Percentiles rank a stretch among this genome's conserved stretches.
These are phyloP conservation scores for Scleropages formosus DNA, from an alignment of 2,797 vertebrate species.

Conservation along the genomic window DNA sequence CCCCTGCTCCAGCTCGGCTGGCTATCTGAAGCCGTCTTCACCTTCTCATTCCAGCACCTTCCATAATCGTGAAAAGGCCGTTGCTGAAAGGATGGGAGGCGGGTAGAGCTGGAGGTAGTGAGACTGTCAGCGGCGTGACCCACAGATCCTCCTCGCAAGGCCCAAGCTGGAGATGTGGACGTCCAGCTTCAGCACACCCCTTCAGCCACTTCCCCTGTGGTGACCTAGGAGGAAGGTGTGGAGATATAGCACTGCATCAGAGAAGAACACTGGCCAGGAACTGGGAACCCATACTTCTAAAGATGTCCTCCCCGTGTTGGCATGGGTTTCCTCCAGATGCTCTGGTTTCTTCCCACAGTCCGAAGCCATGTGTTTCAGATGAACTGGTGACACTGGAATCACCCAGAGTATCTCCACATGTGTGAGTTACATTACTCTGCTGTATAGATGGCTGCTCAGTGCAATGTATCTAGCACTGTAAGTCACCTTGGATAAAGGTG, in stretches of 20 bases:
- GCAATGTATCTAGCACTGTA: too few species aligned
- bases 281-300: too few species aligned
- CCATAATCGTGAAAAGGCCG: background rate
- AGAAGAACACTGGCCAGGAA: background rate
- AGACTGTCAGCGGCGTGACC: background rate
- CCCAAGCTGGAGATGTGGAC: background rate
- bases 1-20: background rate
- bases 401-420: too few species aligned
- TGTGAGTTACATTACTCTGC: background rate
- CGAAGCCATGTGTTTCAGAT: background rate
- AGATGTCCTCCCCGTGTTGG: too few species aligned
- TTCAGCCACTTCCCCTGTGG: background rate
- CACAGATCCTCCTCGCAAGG: background rate
- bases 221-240: slow-evolving; percentile 3
- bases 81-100: background rate
- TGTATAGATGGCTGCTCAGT: too few species aligned
- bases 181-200: background rate
- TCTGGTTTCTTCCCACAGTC: too few species aligned
- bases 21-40: background rate
- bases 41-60: background rate
- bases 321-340: too few species aligned
- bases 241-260: background rate
- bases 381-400: too few species aligned
- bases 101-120: too few species aligned
- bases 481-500: too few species aligned